phyloP scores from a whole-genome alignment of 2,113 vertebrate species.

The Anser brachyrhynchus region DNA sequence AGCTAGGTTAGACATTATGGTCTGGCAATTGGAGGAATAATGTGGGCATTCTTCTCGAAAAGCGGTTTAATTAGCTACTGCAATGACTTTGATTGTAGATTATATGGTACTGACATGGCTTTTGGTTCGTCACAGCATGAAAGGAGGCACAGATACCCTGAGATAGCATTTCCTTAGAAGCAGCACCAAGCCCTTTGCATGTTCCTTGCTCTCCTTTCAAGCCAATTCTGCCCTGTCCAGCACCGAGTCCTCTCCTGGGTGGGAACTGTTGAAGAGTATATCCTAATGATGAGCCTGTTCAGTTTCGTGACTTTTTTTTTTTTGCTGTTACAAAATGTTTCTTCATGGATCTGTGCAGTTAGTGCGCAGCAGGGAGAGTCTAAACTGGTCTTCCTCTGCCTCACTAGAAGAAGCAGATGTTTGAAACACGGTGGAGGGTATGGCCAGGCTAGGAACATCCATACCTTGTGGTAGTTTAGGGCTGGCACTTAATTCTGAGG shows the following conservation, averaged over 20 bases:
- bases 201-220: background rate
- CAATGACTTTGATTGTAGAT: background rate
- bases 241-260: background rate
- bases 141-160: background rate
- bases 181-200: accelerated
- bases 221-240: background rate
- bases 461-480: no score
- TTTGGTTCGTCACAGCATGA: background rate
- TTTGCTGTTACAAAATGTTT: background rate
- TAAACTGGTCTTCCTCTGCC: background rate
- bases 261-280: background rate
- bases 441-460: background rate
- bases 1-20: background rate
- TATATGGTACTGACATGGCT: background rate
- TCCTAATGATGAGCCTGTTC: accelerated
- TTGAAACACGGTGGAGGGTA: background rate
- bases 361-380: background rate
- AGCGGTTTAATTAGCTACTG: background rate
- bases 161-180: background rate
- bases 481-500: background rate
- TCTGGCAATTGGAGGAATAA: background rate
- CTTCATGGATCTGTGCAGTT: background rate
- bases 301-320: background rate
- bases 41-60: background rate
- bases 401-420: background rate